These are phyloP conservation scores for Petrophora chlorosata DNA, from an alignment of 2,888 invertebrate species.

Conservation along the genomic window DNA sequence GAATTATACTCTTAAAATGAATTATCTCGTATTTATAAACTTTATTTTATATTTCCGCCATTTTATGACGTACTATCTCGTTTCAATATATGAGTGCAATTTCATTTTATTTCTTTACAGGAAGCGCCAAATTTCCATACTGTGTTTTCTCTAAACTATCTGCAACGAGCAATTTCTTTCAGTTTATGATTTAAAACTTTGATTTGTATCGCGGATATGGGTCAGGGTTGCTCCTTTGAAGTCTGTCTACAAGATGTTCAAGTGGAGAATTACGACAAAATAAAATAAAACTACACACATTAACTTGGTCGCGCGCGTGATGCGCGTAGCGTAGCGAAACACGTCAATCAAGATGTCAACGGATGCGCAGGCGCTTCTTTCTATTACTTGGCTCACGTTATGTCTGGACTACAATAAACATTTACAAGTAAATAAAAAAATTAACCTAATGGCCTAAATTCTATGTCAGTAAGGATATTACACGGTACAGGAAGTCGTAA, in stretches of 20 bases:
- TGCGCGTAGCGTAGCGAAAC: constrained; percentile 53
- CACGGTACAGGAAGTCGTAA: constrained; percentile 29
- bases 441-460: constrained; percentile 19
- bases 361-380: constrained; percentile 35
- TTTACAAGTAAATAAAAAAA: constrained; percentile 2
- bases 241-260: constrained; percentile 47
- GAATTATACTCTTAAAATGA: constrained; percentile 8
- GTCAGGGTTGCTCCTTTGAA: constrained; percentile 64
- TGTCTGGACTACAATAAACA: constrained; percentile 11
- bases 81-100: constrained; percentile 10
- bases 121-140: constrained; percentile 14
- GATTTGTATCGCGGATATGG: constrained; percentile 43
- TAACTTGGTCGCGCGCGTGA: constrained; percentile 47
- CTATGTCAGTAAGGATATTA: constrained; percentile 8
- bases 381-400: constrained; percentile 16
- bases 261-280: constrained; percentile 53
- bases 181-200: constrained; percentile 30
- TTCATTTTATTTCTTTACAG: constrained; percentile 8
- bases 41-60: constrained; percentile 23
- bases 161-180: constrained; percentile 20
- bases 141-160: constrained; percentile 19
- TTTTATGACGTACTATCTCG: constrained; percentile 20
- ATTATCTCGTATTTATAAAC: no score
- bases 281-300: constrained; percentile 48
- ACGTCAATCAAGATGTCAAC: constrained; percentile 71